Percentiles rank a stretch among this genome's conserved stretches.
These are phyloP conservation scores for Rhabditoides inermis DNA, from an alignment of 2,888 invertebrate species.

Conservation along the genomic window DNA sequence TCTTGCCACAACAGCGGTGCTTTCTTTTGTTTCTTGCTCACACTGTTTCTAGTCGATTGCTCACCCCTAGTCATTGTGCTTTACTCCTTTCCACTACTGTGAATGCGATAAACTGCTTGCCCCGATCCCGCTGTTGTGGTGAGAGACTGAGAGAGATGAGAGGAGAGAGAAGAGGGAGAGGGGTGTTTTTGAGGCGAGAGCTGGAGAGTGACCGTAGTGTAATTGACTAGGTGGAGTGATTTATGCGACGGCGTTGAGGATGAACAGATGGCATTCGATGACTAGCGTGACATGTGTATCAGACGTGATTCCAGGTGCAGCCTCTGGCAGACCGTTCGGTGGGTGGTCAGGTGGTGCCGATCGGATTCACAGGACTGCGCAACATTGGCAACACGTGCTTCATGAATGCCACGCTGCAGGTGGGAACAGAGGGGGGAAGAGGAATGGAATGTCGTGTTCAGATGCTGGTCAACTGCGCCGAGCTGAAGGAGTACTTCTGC, in stretches of 20 bases:
- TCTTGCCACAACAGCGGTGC: no score
- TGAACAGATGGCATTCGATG: background rate
- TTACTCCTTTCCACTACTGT: no score
- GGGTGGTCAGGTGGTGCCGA: constrained; percentile 23
- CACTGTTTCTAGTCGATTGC: background rate
- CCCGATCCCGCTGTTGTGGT: no score
- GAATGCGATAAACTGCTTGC: no score
- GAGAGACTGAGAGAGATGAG: no score
- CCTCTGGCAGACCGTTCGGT: constrained; percentile 19
- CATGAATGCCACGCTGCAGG: constrained; percentile 57
- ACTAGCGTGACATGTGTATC: background rate
- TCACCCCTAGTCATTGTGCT: background rate
- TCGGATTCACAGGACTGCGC: constrained; percentile 56
- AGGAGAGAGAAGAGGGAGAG: no score
- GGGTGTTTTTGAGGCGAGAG: no score
- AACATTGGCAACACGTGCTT: constrained; percentile 60
- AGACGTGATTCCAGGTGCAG: constrained; percentile 5
- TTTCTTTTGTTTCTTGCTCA: background rate
- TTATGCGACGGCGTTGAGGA: background rate
- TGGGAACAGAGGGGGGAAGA: background rate
- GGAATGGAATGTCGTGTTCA: constrained; percentile 35
- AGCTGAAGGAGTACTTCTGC: constrained; percentile 58
- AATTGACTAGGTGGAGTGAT: background rate
- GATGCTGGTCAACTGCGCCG: constrained; percentile 57
- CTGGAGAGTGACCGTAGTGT: constrained; percentile 1